Percentiles rank a stretch among this genome's conserved stretches.
phyloP scores from a whole-genome alignment of 92 coral and sea anemone species.

The Epizoanthus scotinus region DNA sequence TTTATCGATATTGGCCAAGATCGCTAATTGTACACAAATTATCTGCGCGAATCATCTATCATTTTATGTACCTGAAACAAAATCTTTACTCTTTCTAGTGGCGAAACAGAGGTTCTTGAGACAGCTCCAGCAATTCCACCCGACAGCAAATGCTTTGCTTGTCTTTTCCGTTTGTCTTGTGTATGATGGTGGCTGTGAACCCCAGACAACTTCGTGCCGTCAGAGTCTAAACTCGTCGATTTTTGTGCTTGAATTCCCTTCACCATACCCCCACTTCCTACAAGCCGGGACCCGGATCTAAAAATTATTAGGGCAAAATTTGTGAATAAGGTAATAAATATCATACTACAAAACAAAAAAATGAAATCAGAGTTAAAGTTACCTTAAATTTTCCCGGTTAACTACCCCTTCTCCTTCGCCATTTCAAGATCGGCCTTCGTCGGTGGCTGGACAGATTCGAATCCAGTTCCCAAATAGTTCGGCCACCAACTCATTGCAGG shows the following conservation, averaged over 20 bases:
- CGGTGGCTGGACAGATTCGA: background rate
- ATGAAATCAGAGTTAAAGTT: background rate
- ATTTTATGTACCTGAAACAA: conserved; percentile 78
- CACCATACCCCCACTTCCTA: conserved; percentile 23
- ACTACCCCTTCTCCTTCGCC: conserved; percentile 30
- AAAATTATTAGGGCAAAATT: background rate
- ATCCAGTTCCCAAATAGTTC: background rate
- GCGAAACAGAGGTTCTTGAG: conserved; percentile 84
- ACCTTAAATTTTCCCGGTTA: background rate
- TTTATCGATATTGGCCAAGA: background rate
- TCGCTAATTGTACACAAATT: background rate
- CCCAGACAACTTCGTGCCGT: conserved; percentile 28
- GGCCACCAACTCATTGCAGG: background rate
- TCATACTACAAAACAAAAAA: background rate
- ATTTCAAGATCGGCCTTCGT: background rate
- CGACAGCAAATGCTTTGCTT: conserved; percentile 65
- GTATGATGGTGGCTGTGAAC: conserved; percentile 12
- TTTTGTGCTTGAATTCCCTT: conserved; percentile 31
- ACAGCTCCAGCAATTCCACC: conserved; percentile 85
- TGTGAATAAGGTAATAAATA: background rate
- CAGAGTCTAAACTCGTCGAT: conserved; percentile 35
- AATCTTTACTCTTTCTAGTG: conserved; percentile 85
- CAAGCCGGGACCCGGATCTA: background rate
- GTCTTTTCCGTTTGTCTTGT: conserved; percentile 50
- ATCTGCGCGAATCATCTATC: too few relatives aligned